A percentile compares a stretch with the other conserved stretches of the same genome.
These are phyloP conservation scores for Lepus timidus DNA, from an alignment of 2,113 vertebrate genomes.

Conservation along the genomic window DNA sequence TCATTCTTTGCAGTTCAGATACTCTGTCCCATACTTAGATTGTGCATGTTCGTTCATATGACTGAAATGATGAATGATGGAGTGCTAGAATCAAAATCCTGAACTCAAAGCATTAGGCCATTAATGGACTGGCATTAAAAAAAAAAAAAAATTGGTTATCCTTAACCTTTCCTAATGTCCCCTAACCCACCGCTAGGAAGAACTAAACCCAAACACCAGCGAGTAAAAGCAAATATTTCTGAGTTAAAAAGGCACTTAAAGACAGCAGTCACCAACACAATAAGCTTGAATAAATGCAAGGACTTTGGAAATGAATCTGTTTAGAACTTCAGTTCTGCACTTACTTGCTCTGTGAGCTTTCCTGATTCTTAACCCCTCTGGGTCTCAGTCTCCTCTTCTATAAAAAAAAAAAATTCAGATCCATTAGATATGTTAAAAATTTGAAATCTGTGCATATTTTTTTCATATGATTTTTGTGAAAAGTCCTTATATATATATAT, in stretches of 20 bases:
- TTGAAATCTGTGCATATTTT: too few relatives aligned
- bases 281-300: not conserved
- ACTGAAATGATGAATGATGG: not conserved
- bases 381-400: not conserved
- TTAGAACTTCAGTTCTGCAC: not conserved
- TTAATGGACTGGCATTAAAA: not conserved
- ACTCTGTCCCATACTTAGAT: not conserved
- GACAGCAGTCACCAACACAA: not conserved
- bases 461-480: too few relatives aligned
- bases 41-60: not conserved
- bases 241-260: not conserved
- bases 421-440: too few relatives aligned
- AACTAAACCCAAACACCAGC: slow-evolving; percentile 10
- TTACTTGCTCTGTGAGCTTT: not conserved
- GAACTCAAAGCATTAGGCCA: not conserved
- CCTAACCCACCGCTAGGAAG: not conserved
- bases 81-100: not conserved
- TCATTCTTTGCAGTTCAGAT: not conserved
- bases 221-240: slow-evolving; percentile 13
- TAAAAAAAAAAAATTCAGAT: not conserved
- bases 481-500: too few relatives aligned
- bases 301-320: not conserved
- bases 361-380: not conserved
- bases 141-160: not conserved
- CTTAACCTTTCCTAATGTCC: not conserved